Conservation (phyloP, 2,888 invertebrate genomes). For the Melanostoma mellinum region DNA sequence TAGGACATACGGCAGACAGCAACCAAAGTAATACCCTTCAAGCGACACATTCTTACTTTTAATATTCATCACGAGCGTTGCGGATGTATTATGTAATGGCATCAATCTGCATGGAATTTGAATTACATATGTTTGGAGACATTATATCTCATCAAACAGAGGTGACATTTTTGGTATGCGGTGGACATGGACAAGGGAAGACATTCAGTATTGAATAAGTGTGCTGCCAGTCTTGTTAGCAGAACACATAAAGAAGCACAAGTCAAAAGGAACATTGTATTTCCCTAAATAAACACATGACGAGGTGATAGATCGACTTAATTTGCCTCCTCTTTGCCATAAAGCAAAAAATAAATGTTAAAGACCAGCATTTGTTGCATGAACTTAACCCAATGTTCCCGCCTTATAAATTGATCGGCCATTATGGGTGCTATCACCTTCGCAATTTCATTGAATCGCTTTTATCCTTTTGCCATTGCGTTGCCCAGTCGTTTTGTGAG, state of each 20-base stretch:
- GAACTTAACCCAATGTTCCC: constrained; percentile 8
- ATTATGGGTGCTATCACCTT: constrained; percentile 27
- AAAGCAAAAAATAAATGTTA: constrained; percentile 6
- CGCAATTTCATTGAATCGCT: constrained; percentile 21
- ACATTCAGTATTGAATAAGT: too few species aligned
- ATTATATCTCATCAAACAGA: too few species aligned
- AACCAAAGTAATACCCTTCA: constrained; percentile 65
- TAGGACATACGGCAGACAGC: constrained; percentile 49
- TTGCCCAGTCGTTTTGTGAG: constrained; percentile 8
- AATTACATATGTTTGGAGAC: constrained; percentile 36
- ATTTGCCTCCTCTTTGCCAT: too few species aligned
- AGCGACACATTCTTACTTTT: constrained; percentile 55
- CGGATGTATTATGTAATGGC: constrained; percentile 48
- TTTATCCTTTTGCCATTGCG: constrained; percentile 3
- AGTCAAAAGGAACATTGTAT: too few species aligned
- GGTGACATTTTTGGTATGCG: too few species aligned
- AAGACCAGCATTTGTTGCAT: constrained; percentile 9
- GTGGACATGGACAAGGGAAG: too few species aligned
- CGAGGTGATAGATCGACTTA: too few species aligned
- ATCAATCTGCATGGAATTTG: constrained; percentile 62
- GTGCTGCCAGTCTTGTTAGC: too few species aligned
- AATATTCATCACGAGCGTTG: constrained; percentile 56
- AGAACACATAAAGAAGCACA: too few species aligned
- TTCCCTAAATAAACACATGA: too few species aligned
- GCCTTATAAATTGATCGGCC: constrained; percentile 25